Evolutionary conservation across 2,797 vertebrate genomes (phyloP), one percentile per base, ranked within the genome.

Genomic region (Phrynocephalus forsythii): DNA sequence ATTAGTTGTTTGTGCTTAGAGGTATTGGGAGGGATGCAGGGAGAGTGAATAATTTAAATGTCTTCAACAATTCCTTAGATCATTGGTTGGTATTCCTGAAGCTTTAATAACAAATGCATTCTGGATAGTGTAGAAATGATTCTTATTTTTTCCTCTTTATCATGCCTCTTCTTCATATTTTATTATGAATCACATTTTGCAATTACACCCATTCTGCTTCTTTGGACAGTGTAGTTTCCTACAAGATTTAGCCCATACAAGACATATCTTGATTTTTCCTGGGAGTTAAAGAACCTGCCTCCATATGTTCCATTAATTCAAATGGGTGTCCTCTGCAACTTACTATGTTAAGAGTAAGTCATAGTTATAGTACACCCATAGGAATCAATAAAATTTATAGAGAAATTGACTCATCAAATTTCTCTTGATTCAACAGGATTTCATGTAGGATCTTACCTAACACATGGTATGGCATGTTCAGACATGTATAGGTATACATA

Each of bases 11-110:
- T 94, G 86, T 91, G 81, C 72, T 83, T 83, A 80, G 67, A 79
- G 81, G 30, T 79, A 79, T 83, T 60, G 81, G 38, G 68, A 48
- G 83, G 20, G 44, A 82, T 87, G 10, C 26, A 6, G 30, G 66
- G 56, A 48, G 82, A 83, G 81, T 88, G 50, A 78, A 78, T 83
- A 83, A 83, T 33, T 94, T 5, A 0, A 89, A 93, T 80, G 81
- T 89, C 30, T 91, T 92, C 92, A 87, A 92, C 90, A 93, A 90
- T 93, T 87, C 90, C 87, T 80, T 92, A 22, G 85, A 83, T 92
- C 0, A 0, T 78, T 90, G 76, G 90, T 89, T 92, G 24, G 13
- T 76, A 84, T 94, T 91, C 90, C 93, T 93, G 90, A 89, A 88
- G 88, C 89, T 89, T 92, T 38, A 80, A 84, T 68, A 88, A 67